Percentiles rank a stretch among this genome's conserved stretches.
Conservation (phyloP, 2,113 vertebrate genomes). For the Chlamydotis undulata region DNA sequence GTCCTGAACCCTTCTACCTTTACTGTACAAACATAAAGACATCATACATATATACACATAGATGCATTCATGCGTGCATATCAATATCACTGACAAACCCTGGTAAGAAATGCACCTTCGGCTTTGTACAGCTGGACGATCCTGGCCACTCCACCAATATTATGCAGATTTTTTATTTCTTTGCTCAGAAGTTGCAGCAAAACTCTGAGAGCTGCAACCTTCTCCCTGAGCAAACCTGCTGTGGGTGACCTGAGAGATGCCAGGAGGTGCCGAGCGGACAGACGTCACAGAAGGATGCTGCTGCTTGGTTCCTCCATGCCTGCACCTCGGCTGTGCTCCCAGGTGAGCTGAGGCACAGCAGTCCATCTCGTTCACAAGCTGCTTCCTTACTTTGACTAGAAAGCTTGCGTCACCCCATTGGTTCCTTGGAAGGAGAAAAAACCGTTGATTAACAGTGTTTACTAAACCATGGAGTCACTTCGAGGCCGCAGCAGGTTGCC, state of each 20-base stretch:
- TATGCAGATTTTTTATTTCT: rapidly evolving
- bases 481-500: not conserved
- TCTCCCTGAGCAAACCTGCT: not conserved
- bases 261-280: rapidly evolving
- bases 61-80: rapidly evolving
- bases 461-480: rapidly evolving
- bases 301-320: not conserved
- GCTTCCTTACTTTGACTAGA: not conserved
- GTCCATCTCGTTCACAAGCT: rapidly evolving
- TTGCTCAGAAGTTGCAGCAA: not conserved
- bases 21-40: rapidly evolving
- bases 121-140: not conserved
- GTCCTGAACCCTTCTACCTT: not conserved
- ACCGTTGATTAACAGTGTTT: not conserved
- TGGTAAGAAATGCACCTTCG: rapidly evolving
- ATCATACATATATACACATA: rapidly evolving
- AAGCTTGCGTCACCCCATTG: not conserved
- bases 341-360: not conserved
- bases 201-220: not conserved
- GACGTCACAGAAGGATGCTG: not conserved
- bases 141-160: rapidly evolving
- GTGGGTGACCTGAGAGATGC: rapidly evolving
- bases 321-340: rapidly evolving
- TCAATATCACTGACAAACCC: not conserved
- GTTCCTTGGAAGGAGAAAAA: not conserved